phyloP scores from a whole-genome alignment of 2,888 invertebrate species.

The Oasisia sp. region DNA sequence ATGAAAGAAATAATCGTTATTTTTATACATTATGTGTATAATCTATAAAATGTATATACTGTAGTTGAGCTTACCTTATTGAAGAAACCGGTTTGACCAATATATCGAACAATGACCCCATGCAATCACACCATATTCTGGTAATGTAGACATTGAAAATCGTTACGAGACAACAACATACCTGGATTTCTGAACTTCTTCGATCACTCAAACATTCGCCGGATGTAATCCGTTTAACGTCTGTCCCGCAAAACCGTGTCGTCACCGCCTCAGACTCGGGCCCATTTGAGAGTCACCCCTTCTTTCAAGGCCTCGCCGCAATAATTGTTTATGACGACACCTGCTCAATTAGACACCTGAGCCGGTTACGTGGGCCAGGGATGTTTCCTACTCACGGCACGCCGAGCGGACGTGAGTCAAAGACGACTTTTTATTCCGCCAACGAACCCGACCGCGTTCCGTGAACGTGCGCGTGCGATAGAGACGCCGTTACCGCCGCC shows the following conservation, averaged over 20 bases:
- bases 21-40: no score
- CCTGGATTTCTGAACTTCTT: background rate
- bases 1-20: no score
- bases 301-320: background rate
- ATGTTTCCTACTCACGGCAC: background rate
- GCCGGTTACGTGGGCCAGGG: background rate
- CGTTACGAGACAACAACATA: background rate
- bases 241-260: background rate
- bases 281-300: background rate
- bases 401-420: background rate
- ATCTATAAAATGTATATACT: no score
- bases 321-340: constrained; percentile 17
- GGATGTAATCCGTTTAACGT: background rate
- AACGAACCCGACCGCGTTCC: background rate
- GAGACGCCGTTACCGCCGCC: constrained; percentile 1
- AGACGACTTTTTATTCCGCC: background rate
- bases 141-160: background rate
- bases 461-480: background rate
- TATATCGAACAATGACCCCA: background rate
- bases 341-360: constrained; percentile 8
- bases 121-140: background rate
- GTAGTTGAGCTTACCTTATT: no score
- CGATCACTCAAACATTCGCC: background rate
- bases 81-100: background rate
- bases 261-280: background rate